Percentiles rank a stretch among this genome's conserved stretches.
These are phyloP conservation scores for Diceros bicornis DNA, from an alignment of 2,797 vertebrate species.

Conservation along the genomic window DNA sequence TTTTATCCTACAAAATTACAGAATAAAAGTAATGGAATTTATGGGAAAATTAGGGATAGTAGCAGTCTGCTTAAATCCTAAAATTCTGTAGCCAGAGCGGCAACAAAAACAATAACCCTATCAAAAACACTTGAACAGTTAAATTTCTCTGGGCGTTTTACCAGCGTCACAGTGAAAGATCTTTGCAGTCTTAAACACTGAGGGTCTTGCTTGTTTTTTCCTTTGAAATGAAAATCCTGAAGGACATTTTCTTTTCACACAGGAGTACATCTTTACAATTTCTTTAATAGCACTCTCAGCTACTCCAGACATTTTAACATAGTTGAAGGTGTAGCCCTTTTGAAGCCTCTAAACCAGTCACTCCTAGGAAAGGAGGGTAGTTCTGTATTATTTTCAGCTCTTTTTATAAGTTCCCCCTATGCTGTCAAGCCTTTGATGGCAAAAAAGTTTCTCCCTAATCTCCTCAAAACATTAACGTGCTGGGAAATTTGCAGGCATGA, in stretches of 20 bases:
- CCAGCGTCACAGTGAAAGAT: background rate
- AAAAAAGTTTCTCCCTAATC: background rate
- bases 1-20: background rate
- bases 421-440: background rate
- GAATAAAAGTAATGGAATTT: background rate
- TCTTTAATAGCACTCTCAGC: background rate
- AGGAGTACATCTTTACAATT: background rate
- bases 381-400: background rate
- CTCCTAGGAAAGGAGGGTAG: background rate
- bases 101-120: background rate
- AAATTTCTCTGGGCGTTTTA: background rate
- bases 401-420: background rate
- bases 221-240: background rate
- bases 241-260: background rate
- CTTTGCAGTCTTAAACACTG: background rate
- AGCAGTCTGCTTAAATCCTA: background rate
- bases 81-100: background rate
- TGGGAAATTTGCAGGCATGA: background rate
- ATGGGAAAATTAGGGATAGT: background rate
- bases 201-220: background rate
- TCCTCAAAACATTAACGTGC: background rate
- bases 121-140: background rate
- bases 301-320: background rate
- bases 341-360: background rate
- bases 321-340: background rate